These are phyloP conservation scores for Ascidia mentula DNA, from an alignment of 23 tunicate genomes.

Conservation along the genomic window DNA sequence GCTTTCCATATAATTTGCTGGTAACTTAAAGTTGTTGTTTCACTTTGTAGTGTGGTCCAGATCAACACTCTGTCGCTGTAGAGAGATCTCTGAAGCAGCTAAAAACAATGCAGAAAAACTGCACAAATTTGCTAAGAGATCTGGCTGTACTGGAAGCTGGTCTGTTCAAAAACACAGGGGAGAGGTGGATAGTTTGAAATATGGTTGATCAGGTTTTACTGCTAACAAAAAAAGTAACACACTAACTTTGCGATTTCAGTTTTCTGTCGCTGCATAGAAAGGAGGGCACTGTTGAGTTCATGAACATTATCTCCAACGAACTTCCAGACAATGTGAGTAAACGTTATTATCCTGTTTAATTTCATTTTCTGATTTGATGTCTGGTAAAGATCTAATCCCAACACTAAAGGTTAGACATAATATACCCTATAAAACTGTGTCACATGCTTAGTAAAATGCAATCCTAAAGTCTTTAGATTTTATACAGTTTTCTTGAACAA, in stretches of 20 bases:
- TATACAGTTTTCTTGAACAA: no score
- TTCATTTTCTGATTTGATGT: no score
- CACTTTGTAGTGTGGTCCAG: conserved; percentile 69
- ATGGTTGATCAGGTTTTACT: no score
- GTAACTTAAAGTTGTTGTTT: background rate
- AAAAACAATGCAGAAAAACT: conserved; percentile 38
- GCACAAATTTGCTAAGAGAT: conserved; percentile 46
- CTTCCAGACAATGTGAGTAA: conserved; percentile 15
- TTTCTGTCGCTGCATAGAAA: conserved; percentile 48
- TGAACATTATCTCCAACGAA: conserved; percentile 89
- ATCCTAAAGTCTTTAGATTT: no score
- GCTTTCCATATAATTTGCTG: no score
- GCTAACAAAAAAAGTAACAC: background rate
- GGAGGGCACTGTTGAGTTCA: conserved; percentile 87
- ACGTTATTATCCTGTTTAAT: background rate
- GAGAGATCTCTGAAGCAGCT: conserved; percentile 71
- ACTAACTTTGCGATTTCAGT: background rate
- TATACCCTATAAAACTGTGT: no score
- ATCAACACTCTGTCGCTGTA: conserved; percentile 55
- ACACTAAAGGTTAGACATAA: no score
- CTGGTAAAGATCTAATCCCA: no score
- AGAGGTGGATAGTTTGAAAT: no score
- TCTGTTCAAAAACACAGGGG: background rate
- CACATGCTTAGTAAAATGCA: no score
- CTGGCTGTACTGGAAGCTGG: conserved; percentile 71